Conservation (phyloP, 2,888 invertebrate genomes). For the Phengaris arion region DNA sequence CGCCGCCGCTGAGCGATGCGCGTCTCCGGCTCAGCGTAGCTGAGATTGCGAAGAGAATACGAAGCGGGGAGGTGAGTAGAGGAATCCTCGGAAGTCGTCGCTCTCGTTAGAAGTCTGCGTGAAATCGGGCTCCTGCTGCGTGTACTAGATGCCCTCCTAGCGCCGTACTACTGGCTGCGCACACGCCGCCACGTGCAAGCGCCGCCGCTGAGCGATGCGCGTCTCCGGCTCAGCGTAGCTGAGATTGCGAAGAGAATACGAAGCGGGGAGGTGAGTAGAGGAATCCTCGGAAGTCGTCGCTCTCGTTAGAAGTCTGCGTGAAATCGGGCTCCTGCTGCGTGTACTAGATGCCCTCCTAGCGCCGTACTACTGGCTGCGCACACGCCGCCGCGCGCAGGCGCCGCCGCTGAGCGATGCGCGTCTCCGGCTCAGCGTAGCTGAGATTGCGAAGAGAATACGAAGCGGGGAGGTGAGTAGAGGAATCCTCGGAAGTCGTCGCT, state of each 20-base stretch:
- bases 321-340: too few species aligned
- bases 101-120: too few species aligned
- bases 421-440: slow-evolving; percentile 76
- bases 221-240: slow-evolving; percentile 78
- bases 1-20: slow-evolving; percentile 67
- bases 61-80: slow-evolving; percentile 75
- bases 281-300: too few species aligned
- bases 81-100: too few species aligned
- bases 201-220: slow-evolving; percentile 65
- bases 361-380: slow-evolving; percentile 63
- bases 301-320: too few species aligned
- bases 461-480: slow-evolving; percentile 71
- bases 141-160: slow-evolving; percentile 54
- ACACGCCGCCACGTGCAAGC: slow-evolving; percentile 47
- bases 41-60: slow-evolving; percentile 79
- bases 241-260: slow-evolving; percentile 81
- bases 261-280: slow-evolving; percentile 71
- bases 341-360: slow-evolving; percentile 54
- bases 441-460: slow-evolving; percentile 80
- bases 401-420: slow-evolving; percentile 71
- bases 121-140: too few species aligned
- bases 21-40: slow-evolving; percentile 78
- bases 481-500: too few species aligned
- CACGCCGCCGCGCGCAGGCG: slow-evolving; percentile 47
- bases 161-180: slow-evolving; percentile 63